phyloP scores from a whole-genome alignment of 2,113 vertebrate species.

The Cyprinodon variegatus region DNA sequence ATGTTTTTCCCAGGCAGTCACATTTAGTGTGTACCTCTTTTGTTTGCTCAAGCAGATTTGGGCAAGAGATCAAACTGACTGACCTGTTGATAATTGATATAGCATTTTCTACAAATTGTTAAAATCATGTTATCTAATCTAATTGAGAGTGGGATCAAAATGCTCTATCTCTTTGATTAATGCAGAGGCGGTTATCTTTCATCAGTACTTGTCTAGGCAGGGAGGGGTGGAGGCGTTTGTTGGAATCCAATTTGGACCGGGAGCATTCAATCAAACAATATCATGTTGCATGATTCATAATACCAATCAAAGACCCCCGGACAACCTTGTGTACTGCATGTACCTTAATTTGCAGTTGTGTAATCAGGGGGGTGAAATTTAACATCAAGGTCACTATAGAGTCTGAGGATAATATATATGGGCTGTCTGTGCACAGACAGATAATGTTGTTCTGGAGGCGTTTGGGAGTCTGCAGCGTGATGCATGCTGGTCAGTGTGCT shows the following conservation, averaged over 20 bases:
- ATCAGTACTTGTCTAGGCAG: slow-evolving; percentile 64
- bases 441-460: slow-evolving; percentile 54
- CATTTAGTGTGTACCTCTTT: slow-evolving; percentile 4
- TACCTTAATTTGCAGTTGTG: slow-evolving; percentile 21
- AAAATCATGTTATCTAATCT: slow-evolving; percentile 74
- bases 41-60: slow-evolving; percentile 32
- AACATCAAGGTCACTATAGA: slow-evolving; percentile 37
- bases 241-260: slow-evolving; percentile 75
- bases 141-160: slow-evolving; percentile 77
- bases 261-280: slow-evolving; percentile 75
- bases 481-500: slow-evolving; percentile 61
- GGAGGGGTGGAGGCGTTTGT: slow-evolving; percentile 56
- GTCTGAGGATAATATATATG: slow-evolving; percentile 40
- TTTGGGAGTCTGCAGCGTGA: slow-evolving; percentile 53
- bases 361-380: slow-evolving; percentile 41
- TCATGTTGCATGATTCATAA: slow-evolving; percentile 71
- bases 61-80: slow-evolving; percentile 65
- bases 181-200: slow-evolving; percentile 75
- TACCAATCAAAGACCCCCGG: slow-evolving; percentile 35
- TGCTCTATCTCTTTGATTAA: slow-evolving; percentile 78
- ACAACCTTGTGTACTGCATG: slow-evolving; percentile 26
- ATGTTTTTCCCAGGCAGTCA: slow-evolving; percentile 12
- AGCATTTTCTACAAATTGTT: slow-evolving; percentile 70
- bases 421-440: slow-evolving; percentile 36
- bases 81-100: slow-evolving; percentile 74